Evolutionary conservation across 35 echinoderm and acorn worm species (phyloP), one percentile per base, ranked within the genome.

Genomic region (Strongylocentrotus purpuratus): DNA sequence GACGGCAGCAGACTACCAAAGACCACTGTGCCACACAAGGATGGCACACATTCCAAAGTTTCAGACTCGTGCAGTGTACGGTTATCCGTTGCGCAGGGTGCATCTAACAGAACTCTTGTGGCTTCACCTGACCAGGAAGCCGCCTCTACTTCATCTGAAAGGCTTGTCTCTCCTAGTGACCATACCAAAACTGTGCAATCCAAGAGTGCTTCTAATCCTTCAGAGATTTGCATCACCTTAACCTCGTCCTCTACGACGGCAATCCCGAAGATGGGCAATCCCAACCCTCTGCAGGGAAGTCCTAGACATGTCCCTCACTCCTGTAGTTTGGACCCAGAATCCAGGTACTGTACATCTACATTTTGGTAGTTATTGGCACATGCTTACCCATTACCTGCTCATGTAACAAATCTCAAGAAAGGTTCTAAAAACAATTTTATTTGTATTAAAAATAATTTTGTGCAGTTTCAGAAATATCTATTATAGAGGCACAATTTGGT

Each of bases 181-280:
- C 31, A 33, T 32, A 48, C 2, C 46, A 47, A 46, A 48, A 6
- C 91, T 31, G 91, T 93, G 91, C 91, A 48, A 93, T 93, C 91
- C 91, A 93, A 93, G 48, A 52, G 91, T 93, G 91, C 48, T 31
- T n/a, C 91, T 18, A 93, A 32, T 58, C 46, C 91, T 32, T 47
- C 46, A 58, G 91, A 93, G 31, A 93, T 93, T 8, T 93, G 91
- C 48, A 93, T 93, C 31, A 93, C 91, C 18, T 33, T 93, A 58
- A 93, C 91, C 46, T 93, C 91, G 2, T 93, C 91, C 22, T 46
- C 33, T 93, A 46, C 91, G 10, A 93, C n/a, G 46, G 20, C 45
- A 13, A 28, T 78, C 20, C 48, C 91, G 6, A 93, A 93, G 46
- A 18, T 58, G 46, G 91, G 91, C 91, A 58, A 31, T n/a, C 45